Conservation (phyloP, 2,797 vertebrate species). For the Crocidura indochinensis region DNA sequence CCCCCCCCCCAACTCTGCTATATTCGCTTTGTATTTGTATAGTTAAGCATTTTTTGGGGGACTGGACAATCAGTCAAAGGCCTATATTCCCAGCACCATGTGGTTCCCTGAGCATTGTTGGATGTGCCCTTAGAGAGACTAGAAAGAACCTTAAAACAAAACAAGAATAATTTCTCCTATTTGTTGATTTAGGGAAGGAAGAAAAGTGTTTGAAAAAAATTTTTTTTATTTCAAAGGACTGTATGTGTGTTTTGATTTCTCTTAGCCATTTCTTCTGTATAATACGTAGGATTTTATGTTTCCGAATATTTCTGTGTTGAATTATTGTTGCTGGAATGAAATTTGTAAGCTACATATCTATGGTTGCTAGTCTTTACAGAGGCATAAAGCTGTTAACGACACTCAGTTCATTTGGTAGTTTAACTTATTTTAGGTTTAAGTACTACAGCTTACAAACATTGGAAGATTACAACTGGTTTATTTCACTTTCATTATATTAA, state of each 20-base stretch:
- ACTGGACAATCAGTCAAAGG: too few species aligned
- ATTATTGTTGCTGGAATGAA: constrained; percentile 14
- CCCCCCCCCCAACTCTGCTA: background rate
- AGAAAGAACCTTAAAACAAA: background rate
- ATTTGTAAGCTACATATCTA: background rate
- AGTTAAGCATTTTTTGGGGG: background rate
- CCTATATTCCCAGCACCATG: too few species aligned
- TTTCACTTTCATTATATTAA: constrained; percentile 42
- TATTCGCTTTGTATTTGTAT: constrained; percentile 60
- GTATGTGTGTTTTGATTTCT: constrained; percentile 11
- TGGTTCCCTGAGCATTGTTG: too few species aligned
- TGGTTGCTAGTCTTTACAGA: background rate
- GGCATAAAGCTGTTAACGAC: constrained; percentile 45
- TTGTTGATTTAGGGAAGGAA: constrained; percentile 28
- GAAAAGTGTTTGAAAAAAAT: constrained; percentile 53
- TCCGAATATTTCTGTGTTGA: constrained; percentile 29
- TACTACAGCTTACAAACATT: constrained; percentile 2
- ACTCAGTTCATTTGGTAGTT: constrained; percentile 42
- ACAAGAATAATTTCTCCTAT: constrained; percentile 28
- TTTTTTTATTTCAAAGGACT: background rate
- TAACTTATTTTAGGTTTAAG: constrained; percentile 57
- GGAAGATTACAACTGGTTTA: constrained; percentile 10
- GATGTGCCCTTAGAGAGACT: too few species aligned
- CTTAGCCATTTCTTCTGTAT: constrained; percentile 14
- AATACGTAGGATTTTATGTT: constrained; percentile 32